Base-by-base conservation (phyloP, 2,888 invertebrate genomes). In the Archips crataeganus region DNA sequence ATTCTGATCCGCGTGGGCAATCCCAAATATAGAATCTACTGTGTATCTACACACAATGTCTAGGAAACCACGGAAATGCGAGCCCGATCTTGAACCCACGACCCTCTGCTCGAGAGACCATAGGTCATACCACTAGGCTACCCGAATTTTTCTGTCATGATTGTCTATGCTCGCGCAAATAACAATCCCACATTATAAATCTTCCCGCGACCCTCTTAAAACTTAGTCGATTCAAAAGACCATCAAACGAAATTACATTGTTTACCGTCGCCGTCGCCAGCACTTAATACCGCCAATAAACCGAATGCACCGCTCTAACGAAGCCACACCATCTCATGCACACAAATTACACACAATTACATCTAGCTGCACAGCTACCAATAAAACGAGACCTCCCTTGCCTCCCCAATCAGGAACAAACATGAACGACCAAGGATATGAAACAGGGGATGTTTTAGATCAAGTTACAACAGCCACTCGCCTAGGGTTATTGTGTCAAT, bases 311-410 rank as follows among this genome's bases (percentile, higher is more conserved):
- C 78, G 79, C 82, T 80, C 85, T 83, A 85, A 84, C 87, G 83
- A 86, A 86, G 83, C 86, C 77, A 78, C 83, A 81, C 79, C 85
- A 85, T 84, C 88, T 87, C 87, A 83, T 84, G 85, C 87, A 85
- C 88, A 87, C 87, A 87, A 88, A 90, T 86, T 85, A 87, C 86
- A 83, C 78, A 84, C 87, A 86, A 87, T 87, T 87, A 87, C 85
- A 83, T 81, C 81, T 81, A 80, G 82, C 81, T 82, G 79, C 79
- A 78, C 75, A 72, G 71, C 51, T 76, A 77, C 88, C 85, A 84
- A 23, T 67, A 4, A 64, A 69, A 59, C 45, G 15, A 75, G 82
- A 80, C 63, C 84, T 70, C 13, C 78, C 77, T 3, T 67, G 62
- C 76, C 77, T 73, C 78, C 66, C 75, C 39, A 47, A 49, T 65